A percentile compares a stretch with the other conserved stretches of the same genome.
These are phyloP conservation scores for Haemorhous mexicanus DNA, from an alignment of 2,113 vertebrate species.

Conservation along the genomic window DNA sequence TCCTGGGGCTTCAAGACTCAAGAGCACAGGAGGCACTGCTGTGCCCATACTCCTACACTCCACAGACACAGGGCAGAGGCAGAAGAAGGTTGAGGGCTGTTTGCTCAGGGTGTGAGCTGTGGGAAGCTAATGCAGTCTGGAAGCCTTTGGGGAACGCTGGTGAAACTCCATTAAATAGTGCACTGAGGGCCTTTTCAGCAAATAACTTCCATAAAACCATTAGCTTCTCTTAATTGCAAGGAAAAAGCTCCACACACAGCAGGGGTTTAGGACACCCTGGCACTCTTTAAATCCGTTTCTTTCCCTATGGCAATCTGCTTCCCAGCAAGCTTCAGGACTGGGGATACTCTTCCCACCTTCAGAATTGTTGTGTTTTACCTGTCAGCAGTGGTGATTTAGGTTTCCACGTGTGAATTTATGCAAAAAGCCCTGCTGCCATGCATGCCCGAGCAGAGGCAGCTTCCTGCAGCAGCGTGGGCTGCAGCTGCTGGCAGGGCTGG, in stretches of 20 bases:
- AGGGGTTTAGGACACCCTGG: neutral
- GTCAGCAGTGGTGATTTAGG: neutral
- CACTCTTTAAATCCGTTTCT: neutral
- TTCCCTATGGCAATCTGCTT: neutral
- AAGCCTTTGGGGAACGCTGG: neutral
- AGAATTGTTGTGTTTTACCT: neutral
- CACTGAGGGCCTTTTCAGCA: neutral
- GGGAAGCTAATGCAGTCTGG: neutral
- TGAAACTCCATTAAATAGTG: conserved; percentile 14
- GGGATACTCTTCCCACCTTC: neutral
- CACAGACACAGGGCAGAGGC: neutral
- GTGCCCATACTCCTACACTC: neutral
- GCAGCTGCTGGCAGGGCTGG: neutral
- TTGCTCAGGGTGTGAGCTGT: neutral
- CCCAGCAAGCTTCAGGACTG: neutral
- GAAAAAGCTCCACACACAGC: neutral
- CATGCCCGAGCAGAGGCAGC: rapidly evolving
- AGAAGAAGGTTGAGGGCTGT: neutral
- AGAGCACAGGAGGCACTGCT: neutral
- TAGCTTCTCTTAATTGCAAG: neutral
- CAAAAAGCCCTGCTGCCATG: rapidly evolving
- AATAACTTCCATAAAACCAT: conserved; percentile 21
- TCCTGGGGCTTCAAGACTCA: neutral
- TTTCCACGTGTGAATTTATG: neutral
- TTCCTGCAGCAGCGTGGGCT: neutral